Evolutionary conservation across 2,113 vertebrate genomes (phyloP).

Genomic region (Onychostruthus taczanowskii): DNA sequence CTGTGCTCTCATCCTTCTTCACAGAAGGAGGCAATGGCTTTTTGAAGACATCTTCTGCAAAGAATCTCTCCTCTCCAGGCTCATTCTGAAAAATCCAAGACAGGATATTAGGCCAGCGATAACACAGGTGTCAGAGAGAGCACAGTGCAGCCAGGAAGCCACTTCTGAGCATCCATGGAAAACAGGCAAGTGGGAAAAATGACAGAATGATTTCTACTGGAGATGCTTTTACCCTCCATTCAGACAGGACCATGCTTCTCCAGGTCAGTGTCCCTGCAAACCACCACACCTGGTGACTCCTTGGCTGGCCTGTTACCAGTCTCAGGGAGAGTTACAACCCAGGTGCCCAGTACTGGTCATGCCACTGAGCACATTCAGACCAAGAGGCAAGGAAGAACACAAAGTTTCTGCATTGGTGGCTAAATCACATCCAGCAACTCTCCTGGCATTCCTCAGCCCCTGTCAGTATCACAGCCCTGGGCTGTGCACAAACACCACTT

Average conservation of each 20-base stretch:
- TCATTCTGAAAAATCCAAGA: constrained; percentile 71
- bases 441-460: background rate
- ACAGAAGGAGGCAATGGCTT: constrained; percentile 88
- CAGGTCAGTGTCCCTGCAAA: background rate
- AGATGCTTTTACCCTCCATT: background rate
- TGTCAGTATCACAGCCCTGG: background rate
- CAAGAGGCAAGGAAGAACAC: background rate
- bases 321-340: background rate
- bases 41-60: constrained; percentile 91
- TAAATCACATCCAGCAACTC: background rate
- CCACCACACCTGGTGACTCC: background rate
- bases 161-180: background rate
- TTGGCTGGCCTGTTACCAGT: background rate
- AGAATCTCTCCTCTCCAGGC: constrained; percentile 59
- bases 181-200: background rate
- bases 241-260: background rate
- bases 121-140: background rate
- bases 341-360: background rate
- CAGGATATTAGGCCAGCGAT: background rate
- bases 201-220: background rate
- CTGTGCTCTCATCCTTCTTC: constrained; percentile 84
- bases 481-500: background rate
- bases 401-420: background rate
- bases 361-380: background rate
- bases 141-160: background rate